Conservation (phyloP, 2,113 vertebrate genomes). For the Labeo rohita region DNA sequence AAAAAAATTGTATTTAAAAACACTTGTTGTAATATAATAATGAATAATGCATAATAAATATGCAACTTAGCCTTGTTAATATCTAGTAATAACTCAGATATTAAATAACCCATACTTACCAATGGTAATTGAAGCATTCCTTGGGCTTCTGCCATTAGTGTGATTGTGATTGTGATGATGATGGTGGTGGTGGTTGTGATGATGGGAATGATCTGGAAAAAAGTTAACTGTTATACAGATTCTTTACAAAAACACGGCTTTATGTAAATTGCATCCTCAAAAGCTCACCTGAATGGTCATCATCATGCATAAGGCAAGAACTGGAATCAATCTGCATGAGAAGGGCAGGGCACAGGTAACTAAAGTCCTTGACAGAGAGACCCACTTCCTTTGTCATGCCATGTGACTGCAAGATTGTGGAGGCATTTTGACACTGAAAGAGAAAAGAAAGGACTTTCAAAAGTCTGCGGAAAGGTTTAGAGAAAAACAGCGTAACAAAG, state of each 20-base stretch:
- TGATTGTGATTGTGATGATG: constrained; percentile 60
- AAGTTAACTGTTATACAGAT: background rate
- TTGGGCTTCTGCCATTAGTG: constrained; percentile 69
- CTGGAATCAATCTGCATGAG: constrained; percentile 89
- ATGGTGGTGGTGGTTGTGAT: constrained; percentile 56
- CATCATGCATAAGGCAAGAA: constrained; percentile 82
- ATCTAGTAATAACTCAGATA: background rate
- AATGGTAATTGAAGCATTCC: constrained; percentile 75
- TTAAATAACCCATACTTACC: constrained; percentile 70
- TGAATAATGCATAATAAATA: background rate
- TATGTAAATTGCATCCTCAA: background rate
- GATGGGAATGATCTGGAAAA: constrained; percentile 42
- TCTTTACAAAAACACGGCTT: background rate
- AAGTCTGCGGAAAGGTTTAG: background rate
- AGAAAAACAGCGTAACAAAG: background rate
- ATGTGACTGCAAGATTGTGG: constrained; percentile 84
- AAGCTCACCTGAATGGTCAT: constrained; percentile 52
- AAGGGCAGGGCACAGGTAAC: constrained; percentile 91
- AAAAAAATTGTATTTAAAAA: too few relatives aligned
- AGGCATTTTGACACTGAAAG: constrained; percentile 87
- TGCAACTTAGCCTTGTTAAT: background rate
- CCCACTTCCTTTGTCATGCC: constrained; percentile 82
- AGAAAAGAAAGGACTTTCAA: background rate
- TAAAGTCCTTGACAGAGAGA: constrained; percentile 83
- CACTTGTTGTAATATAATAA: too few relatives aligned